Base-by-base conservation (phyloP, 2,888 invertebrate species). In the Nephrotoma guestfalica region DNA sequence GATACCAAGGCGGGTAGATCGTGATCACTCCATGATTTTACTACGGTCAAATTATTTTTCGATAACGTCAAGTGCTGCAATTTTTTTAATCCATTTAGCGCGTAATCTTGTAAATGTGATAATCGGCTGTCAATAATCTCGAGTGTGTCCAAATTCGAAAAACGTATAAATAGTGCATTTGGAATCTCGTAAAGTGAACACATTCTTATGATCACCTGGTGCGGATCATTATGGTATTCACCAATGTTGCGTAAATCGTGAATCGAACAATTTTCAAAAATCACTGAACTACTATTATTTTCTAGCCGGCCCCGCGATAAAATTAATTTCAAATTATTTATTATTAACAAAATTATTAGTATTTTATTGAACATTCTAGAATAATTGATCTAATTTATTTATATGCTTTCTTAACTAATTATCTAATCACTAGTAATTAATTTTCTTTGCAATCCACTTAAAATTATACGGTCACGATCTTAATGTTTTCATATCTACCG, bases 21-120 rank as follows among this genome's bases (percentile, higher is more conserved):
- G 11, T 89, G 88, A 83, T 88, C 88, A 5, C 90, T 89, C 91
- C 91, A 92, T 2, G 90, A 89, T 41, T 89, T 89, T 0, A 92
- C 87, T 18, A 88, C 83, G 5, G 89, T 89, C 2, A 91, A 88
- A 85, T 90, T 90, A 86, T 91, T 91, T 86, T 90, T 88, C 6
- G 89, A 88, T 47, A 91, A 87, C 47, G 89, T 90, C 2, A 91
- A 88, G 0, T 88, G 87, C 86, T 90, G 89, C 6, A 91, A 87
- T 2, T 88, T 88, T 2, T 88, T 87, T 57, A 91, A 87, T 0
- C 91, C 91, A 87, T 90, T 89, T 4, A 91, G 88, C 0, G 91
- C 89, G 83, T 89, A 90, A 86, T 90, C 90, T 86, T 90, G 89
- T 6, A 91, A 86, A 0, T 43, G 86, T 0, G 86, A 86, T 0